Base-by-base conservation (phyloP, 2,113 vertebrate genomes). In the Tupaia tana region DNA sequence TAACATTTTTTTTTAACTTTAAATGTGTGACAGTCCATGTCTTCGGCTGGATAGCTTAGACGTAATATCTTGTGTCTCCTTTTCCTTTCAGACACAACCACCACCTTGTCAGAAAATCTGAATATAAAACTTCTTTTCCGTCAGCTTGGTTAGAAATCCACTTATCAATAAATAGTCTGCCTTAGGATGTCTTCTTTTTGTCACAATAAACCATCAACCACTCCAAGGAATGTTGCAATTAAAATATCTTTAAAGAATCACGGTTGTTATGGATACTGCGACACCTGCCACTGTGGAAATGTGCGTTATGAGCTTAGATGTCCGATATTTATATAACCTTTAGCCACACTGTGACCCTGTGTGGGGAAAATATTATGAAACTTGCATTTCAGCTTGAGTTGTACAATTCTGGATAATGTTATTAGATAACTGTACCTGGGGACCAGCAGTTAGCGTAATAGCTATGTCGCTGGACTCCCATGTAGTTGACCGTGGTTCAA, bases 201-300 rank as follows among this genome's bases (percentile, higher is more conserved):
- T 97, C 95, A 95, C 90, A 97, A 92, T 95, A 97, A 98, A 94
- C 88, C 86, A 95, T 88, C 97, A 97, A 58, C 88, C 87, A 95
- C 89, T 92, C 75, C 81, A 64, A 97, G 96, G 90, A 96, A 97
- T 19, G 43, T 59, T 94, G 81, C 69, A 97, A 97, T 98, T 98
- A 98, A 98, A 96, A 89, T 96, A 97, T 97, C 83, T 96, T 93
- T 80, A 18, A 94, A 93, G 86, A 97, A 71, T 1, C 66, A 13
- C n/a, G 69, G 80, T 97, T 97, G 91, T 98, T 98, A 95, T 75
- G 91, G 96, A 93, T 95, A 95, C 92, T 80, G 86, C 69, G 95
- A 95, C 74, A 75, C 8, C 86, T 25, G 86, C 69, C 22, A 31
- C 13, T 20, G 86, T 89, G 70, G 34, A 73, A 52, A 74, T 69